These are phyloP conservation scores for Telmatochromis brichardi DNA, from an alignment of 2,113 vertebrate genomes.

Conservation along the genomic window DNA sequence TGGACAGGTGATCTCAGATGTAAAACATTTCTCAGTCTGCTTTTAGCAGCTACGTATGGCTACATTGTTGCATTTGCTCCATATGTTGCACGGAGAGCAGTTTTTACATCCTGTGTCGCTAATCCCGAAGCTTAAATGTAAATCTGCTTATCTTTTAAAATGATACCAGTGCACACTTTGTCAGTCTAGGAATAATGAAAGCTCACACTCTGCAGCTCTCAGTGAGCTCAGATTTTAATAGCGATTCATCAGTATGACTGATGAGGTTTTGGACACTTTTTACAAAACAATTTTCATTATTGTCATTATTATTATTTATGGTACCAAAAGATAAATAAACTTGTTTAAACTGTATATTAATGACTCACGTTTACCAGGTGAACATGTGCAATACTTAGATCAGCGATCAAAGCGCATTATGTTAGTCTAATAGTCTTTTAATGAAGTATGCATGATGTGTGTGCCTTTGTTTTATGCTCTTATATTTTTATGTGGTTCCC, in stretches of 20 bases:
- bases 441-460: constrained; percentile 23
- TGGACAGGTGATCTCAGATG: not conserved
- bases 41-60: not conserved
- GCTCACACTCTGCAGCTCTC: not conserved
- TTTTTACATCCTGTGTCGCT: not conserved
- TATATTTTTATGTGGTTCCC: not conserved
- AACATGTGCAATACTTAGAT: constrained; percentile 35
- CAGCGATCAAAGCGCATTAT: not conserved
- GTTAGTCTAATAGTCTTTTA: not conserved
- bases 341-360: not conserved
- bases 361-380: not conserved
- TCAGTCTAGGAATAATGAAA: not conserved
- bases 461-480: not conserved
- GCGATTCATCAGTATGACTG: not conserved
- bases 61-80: not conserved
- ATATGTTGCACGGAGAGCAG: not conserved
- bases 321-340: not conserved
- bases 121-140: not conserved
- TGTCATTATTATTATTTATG: not conserved
- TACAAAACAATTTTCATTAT: not conserved
- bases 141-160: not conserved
- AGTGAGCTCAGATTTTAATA: not conserved
- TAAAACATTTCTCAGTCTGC: not conserved
- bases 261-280: not conserved
- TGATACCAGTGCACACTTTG: not conserved